These are phyloP conservation scores for Sardina pilchardus DNA, from an alignment of 2,113 vertebrate species.

Conservation along the genomic window DNA sequence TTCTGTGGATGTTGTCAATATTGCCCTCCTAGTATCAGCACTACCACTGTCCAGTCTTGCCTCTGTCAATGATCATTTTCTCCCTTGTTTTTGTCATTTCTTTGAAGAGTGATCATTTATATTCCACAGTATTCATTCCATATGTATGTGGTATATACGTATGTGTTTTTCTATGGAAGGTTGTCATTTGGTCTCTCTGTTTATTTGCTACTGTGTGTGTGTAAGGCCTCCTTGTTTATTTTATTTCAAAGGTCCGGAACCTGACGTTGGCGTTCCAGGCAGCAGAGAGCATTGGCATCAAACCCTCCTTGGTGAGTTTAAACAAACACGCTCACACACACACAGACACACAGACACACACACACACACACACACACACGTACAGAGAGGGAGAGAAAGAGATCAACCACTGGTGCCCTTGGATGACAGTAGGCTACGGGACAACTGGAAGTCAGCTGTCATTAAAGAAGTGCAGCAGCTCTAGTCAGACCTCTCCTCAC, in stretches of 20 bases:
- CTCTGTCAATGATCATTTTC: too few species aligned
- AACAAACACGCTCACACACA: conserved; percentile 31
- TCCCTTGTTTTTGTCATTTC: too few species aligned
- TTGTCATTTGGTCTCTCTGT: neutral
- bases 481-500: neutral
- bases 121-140: too few species aligned
- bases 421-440: neutral
- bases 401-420: neutral
- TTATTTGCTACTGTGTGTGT: conserved; percentile 15
- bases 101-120: too few species aligned
- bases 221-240: neutral
- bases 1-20: too few species aligned
- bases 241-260: conserved; percentile 84
- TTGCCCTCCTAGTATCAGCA: too few species aligned
- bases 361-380: conserved; percentile 24
- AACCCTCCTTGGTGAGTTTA: conserved; percentile 89
- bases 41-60: too few species aligned
- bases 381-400: neutral
- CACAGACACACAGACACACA: neutral
- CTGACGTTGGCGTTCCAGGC: conserved; percentile 94
- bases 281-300: conserved; percentile 94
- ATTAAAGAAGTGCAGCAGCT: neutral
- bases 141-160: too few species aligned
- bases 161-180: neutral
- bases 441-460: neutral